Percentiles rank a stretch among this genome's conserved stretches.
These are phyloP conservation scores for Hippasteria phrygiana DNA, from an alignment of 53 echinoderm and acorn worm species.

Conservation along the genomic window DNA sequence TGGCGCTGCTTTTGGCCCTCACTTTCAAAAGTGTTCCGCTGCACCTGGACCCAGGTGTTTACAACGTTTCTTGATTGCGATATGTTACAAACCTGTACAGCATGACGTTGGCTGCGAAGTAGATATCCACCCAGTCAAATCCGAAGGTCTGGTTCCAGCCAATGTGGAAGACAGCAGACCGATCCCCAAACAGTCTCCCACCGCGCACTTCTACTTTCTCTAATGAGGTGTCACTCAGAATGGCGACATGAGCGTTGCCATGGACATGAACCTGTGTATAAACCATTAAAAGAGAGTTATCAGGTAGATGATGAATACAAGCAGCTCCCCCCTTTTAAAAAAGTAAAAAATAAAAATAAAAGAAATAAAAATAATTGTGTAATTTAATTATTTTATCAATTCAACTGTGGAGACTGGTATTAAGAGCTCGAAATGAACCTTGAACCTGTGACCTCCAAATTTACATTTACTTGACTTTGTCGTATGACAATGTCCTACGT, in stretches of 20 bases:
- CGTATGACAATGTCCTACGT: too few species aligned
- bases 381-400: too few species aligned
- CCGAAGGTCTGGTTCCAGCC: conserved; percentile 80
- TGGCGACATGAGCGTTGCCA: conserved; percentile 88
- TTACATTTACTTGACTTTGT: too few species aligned
- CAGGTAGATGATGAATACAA: background rate
- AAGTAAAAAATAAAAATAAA: background rate
- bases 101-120: conserved; percentile 87
- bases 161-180: conserved; percentile 86
- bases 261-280: conserved; percentile 75
- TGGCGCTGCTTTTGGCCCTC: too few species aligned
- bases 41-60: too few species aligned
- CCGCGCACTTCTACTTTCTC: conserved; percentile 71
- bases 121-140: conserved; percentile 84
- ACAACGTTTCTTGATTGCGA: too few species aligned
- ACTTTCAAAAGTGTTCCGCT: too few species aligned
- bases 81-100: conserved; percentile 76
- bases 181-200: conserved; percentile 81
- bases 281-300: conserved; percentile 1
- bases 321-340: background rate
- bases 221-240: conserved; percentile 74
- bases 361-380: background rate
- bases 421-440: too few species aligned
- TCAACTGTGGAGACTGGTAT: too few species aligned
- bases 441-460: too few species aligned